Evolutionary conservation across 2,888 invertebrate genomes (phyloP), one percentile per base, ranked within the genome.

Genomic region (Physocephala rufipes): DNA sequence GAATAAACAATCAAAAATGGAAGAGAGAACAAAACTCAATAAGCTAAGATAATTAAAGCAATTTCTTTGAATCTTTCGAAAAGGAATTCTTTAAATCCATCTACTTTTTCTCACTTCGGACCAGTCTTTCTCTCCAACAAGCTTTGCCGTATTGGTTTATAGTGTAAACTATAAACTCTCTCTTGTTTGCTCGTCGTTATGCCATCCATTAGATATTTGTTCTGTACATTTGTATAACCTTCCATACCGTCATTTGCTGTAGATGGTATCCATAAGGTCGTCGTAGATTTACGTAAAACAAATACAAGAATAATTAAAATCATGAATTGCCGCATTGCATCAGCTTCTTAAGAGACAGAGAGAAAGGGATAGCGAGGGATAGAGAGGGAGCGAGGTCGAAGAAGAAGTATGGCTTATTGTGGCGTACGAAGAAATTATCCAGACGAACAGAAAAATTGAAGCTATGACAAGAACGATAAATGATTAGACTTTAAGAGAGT

Each of bases 291-390:
- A 21, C 67, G 2, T 3, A 21, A 26, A 53, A 67, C 24, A 58
- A 58, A 43, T 13, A 45, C n/a, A 45, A 67, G 67, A 55, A 67
- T 67, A 67, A 67, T 67, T 67, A 58, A 67, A 51, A 28, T 45
- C 36, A 36, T 7, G 5, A 7, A 7, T 9, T 36, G 36, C 36
- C 9, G 36, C 9, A 28, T 63, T 45, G 63, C 63, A 43, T 45
- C 47, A 16, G 21, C 36, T 36, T 36, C 16, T 13, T 47, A 45
- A 47, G 47, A 12, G 45, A 16, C 24, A 26, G 30, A 62, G 45
- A 7, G 24, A 63, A 43, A 63, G 24, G 62, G 45, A n/a, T 21
- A n/a, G n/a, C n/a, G n/a, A n/a, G n/a, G n/a, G n/a, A n/a, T n/a
- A n/a, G n/a, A n/a, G 1, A 13, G 19, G 55, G 24, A 21, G 21